Base-by-base conservation (phyloP, 2,888 invertebrate species). In the Apoda limacodes region DNA sequence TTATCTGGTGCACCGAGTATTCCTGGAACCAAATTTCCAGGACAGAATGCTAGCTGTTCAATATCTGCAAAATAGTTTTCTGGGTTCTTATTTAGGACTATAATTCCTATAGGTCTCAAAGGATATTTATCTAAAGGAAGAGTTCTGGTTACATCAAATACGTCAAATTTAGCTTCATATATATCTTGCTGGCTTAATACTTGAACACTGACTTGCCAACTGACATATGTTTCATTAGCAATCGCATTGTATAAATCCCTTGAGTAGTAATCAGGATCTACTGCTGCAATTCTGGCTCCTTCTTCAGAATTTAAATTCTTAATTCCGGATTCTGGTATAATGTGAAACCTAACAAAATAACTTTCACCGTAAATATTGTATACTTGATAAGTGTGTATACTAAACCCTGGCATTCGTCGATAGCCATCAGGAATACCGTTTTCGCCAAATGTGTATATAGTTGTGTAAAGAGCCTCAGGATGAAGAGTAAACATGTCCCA, bases 341-440 rank as follows among this genome's bases (percentile, higher is more conserved):
- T 89, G 62, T 95, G 94, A 72, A 95, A 95, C 81, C 95, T 93
- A 44, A 91, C 88, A 57, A 89, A 95, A 42, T 88, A 76, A 6
- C 84, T 70, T 32, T 88, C 83, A 0, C 88, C 85, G 4, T 85
- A 66, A 9, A 74, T 81, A 63, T 95, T 95, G 9, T 93, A 85
- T 34, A 95, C 69, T 63, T 94, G 93, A 63, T 89, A 96, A 0
- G 95, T 93, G 58, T 96, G 95, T 0, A 92, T 91, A 4, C 93
- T 92, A 52, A 93, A 96, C 10, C 95, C 95, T 50, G 95, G 91
- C 95, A 96, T 95, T 63, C 89, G 88, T 13, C 94, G 84, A 65
- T 87, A 89, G 3, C 95, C 95, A 60, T 95, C 90, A 0, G 95
- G 95, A 37, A 91, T 91, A 9, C 95, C 95, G 40, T 93, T 85